phyloP scores from a whole-genome alignment of 2,113 vertebrate genomes.

The Dromiciops gliroides region DNA sequence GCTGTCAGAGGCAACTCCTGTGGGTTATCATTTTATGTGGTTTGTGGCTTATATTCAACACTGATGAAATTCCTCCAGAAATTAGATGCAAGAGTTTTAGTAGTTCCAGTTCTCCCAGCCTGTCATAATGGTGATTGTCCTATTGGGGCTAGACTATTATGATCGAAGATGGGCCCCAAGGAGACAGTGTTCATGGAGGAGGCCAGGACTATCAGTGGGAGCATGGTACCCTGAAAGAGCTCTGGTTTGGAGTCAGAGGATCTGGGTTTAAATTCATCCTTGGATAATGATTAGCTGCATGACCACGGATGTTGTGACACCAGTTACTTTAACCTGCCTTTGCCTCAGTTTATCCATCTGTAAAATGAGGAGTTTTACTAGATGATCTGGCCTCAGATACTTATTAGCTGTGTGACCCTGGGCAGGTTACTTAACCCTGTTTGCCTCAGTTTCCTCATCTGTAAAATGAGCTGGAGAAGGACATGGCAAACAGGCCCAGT shows the following conservation, averaged over 20 bases:
- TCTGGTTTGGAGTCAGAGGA: neutral
- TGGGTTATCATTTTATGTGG: neutral
- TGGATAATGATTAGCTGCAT: neutral
- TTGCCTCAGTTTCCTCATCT: too few species aligned
- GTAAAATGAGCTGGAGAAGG: too few species aligned
- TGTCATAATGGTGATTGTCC: neutral
- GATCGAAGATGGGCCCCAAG: neutral
- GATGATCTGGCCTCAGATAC: neutral
- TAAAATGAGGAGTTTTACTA: neutral
- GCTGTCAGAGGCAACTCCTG: neutral
- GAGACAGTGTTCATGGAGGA: neutral
- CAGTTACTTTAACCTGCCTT: neutral
- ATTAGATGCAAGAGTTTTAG: neutral
- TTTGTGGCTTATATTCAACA: neutral
- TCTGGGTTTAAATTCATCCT: neutral
- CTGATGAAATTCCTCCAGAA: neutral
- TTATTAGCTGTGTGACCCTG: too few species aligned
- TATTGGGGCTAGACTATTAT: neutral
- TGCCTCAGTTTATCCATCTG: neutral
- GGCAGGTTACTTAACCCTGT: too few species aligned
- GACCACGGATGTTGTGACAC: neutral
- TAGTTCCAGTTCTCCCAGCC: neutral
- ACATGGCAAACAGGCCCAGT: too few species aligned
- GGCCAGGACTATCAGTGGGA: neutral
- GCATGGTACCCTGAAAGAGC: neutral